Conservation (phyloP, 2,797 vertebrate genomes). For the Crossoptilon crossoptilon region DNA sequence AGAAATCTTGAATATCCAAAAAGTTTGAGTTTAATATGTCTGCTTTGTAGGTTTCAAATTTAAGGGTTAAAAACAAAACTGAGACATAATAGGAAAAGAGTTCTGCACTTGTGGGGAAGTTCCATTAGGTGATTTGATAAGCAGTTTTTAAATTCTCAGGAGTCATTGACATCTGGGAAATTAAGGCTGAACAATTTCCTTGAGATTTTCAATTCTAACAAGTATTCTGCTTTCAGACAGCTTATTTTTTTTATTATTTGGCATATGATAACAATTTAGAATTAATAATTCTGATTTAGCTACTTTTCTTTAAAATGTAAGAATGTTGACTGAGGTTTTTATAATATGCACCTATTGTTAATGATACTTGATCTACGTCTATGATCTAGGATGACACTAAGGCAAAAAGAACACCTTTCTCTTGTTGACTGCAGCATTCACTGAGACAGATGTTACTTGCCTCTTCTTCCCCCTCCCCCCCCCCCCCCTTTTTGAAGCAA, state of each 20-base stretch:
- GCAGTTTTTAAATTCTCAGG: not conserved
- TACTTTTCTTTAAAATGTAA: conserved; percentile 27
- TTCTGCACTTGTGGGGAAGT: not conserved
- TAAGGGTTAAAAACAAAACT: not conserved
- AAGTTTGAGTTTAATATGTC: not conserved
- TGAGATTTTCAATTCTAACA: conserved; percentile 1
- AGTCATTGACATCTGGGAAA: conserved; percentile 9
- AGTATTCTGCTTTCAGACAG: not conserved
- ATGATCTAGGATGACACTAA: conserved; percentile 37
- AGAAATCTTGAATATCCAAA: not conserved
- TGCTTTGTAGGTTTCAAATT: not conserved
- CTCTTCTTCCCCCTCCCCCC: not conserved
- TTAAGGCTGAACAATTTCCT: conserved; percentile 5
- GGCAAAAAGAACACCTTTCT: conserved; percentile 13
- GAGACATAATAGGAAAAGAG: not conserved
- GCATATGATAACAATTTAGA: conserved; percentile 35
- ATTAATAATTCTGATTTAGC: conserved; percentile 34
- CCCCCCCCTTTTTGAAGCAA: conserved; percentile 9
- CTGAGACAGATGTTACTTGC: conserved; percentile 53
- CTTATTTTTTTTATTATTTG: not conserved
- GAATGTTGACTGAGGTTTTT: not conserved
- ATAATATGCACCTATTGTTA: conserved; percentile 31
- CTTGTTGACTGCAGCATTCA: conserved; percentile 12
- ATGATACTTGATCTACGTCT: conserved; percentile 38
- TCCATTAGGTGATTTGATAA: conserved; percentile 4